Conservation (phyloP, 1,140 invertebrate genomes). For the Drosophila azteca region DNA sequence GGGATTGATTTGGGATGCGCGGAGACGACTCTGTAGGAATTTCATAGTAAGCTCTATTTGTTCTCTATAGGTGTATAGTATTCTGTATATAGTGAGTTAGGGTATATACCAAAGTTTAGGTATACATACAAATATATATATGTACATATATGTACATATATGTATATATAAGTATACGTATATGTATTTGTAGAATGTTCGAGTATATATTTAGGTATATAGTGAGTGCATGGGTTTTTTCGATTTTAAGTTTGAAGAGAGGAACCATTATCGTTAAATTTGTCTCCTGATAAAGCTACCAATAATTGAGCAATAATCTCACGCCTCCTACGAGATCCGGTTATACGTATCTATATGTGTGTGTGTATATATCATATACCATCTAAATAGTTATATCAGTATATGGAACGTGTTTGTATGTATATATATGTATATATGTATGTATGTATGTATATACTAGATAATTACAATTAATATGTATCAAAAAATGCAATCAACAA, state of each 20-base stretch:
- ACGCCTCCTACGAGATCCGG: not conserved
- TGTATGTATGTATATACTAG: constrained; percentile 43
- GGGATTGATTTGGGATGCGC: constrained; percentile 22
- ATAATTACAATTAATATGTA: constrained; percentile 67
- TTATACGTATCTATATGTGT: not conserved
- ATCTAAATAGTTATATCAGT: constrained; percentile 16
- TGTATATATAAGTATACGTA: no score
- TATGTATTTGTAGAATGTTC: not conserved
- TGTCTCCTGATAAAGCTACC: constrained; percentile 59
- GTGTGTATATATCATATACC: not conserved
- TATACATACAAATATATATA: no score
- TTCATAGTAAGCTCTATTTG: constrained; percentile 72
- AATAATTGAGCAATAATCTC: constrained; percentile 63
- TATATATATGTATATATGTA: constrained; percentile 27
- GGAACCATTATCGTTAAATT: constrained; percentile 64
- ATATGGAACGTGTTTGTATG: not conserved
- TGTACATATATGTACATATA: no score
- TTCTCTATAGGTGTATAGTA: constrained; percentile 54
- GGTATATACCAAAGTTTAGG: constrained; percentile 17
- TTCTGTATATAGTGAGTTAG: constrained; percentile 24
- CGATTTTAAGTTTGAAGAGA: constrained; percentile 39
- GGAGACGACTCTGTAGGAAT: constrained; percentile 61
- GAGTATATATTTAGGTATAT: constrained; percentile 27
- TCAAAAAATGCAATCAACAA: constrained; percentile 79
- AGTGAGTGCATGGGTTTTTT: constrained; percentile 29